Conservation (phyloP, 2,888 invertebrate genomes). For the Eulithis testata region DNA sequence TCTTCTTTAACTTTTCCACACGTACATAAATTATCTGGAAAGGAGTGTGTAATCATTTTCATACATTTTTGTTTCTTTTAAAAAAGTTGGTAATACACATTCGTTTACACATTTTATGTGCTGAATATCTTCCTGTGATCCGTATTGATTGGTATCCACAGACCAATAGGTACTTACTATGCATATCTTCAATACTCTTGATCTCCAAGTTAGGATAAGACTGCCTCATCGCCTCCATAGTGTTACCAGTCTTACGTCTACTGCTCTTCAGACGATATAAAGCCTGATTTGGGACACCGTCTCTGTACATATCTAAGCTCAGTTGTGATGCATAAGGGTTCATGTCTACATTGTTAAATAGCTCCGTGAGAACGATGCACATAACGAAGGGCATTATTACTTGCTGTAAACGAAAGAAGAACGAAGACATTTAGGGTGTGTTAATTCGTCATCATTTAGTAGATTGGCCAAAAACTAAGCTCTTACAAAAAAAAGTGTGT, state of each 20-base stretch:
- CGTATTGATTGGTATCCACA: too few relatives aligned
- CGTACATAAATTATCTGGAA: constrained; percentile 9
- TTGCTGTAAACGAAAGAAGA: constrained; percentile 14
- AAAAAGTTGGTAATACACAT: too few relatives aligned
- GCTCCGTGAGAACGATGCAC: constrained; percentile 4
- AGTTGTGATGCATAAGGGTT: neutral
- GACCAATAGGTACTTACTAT: constrained; percentile 1
- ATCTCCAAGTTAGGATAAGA: constrained; percentile 13
- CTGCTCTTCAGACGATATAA: constrained; percentile 5
- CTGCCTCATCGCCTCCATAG: neutral
- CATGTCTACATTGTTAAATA: constrained; percentile 9
- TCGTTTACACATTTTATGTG: too few relatives aligned
- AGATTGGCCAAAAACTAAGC: too few relatives aligned
- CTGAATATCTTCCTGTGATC: too few relatives aligned
- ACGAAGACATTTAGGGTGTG: too few relatives aligned
- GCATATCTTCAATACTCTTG: constrained; percentile 2
- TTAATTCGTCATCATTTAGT: too few relatives aligned
- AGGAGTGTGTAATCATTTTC: neutral
- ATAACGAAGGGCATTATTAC: constrained; percentile 13
- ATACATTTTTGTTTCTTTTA: too few relatives aligned
- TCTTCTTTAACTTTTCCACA: constrained; percentile 33
- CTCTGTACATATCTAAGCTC: constrained; percentile 1
- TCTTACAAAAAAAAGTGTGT: neutral
- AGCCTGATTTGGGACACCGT: constrained; percentile 10
- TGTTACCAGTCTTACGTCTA: neutral